Evolutionary conservation across 2,113 vertebrate species (phyloP).

Genomic region (Monarcha castaneiventris): DNA sequence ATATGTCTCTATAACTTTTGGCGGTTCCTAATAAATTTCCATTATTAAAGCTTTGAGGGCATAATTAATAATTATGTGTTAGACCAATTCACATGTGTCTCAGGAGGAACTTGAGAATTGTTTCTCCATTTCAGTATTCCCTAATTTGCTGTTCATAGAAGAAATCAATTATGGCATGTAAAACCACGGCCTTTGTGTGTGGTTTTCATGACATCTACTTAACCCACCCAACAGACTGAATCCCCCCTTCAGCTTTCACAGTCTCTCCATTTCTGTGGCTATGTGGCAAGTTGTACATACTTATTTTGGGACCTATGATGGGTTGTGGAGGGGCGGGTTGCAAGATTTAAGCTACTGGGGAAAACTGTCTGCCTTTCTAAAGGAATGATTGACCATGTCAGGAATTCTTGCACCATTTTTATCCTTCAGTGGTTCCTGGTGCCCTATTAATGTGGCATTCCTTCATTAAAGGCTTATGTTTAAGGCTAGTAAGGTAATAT

Average conservation of each 20-base stretch:
- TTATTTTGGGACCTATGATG: background rate
- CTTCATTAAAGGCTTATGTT: constrained; percentile 20
- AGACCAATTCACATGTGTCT: background rate
- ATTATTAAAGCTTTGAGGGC: background rate
- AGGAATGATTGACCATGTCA: background rate
- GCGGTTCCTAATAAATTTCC: background rate
- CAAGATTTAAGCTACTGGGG: background rate
- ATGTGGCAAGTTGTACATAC: background rate
- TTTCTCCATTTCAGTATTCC: background rate
- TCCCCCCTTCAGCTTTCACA: background rate
- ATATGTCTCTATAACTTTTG: background rate
- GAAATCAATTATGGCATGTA: background rate
- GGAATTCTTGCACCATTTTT: background rate
- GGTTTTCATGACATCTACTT: constrained; percentile 4
- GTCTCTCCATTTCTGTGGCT: background rate
- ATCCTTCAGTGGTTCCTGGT: constrained; percentile 6
- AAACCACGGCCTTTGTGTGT: background rate
- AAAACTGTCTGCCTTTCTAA: background rate
- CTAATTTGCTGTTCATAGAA: background rate
- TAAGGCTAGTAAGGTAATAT: constrained; percentile 13
- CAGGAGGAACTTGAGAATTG: background rate
- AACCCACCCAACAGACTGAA: background rate
- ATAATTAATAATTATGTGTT: background rate
- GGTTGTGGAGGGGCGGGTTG: background rate
- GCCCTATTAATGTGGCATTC: background rate